phyloP scores from a whole-genome alignment of 1,140 invertebrate species.

The Mamestra configurata region DNA sequence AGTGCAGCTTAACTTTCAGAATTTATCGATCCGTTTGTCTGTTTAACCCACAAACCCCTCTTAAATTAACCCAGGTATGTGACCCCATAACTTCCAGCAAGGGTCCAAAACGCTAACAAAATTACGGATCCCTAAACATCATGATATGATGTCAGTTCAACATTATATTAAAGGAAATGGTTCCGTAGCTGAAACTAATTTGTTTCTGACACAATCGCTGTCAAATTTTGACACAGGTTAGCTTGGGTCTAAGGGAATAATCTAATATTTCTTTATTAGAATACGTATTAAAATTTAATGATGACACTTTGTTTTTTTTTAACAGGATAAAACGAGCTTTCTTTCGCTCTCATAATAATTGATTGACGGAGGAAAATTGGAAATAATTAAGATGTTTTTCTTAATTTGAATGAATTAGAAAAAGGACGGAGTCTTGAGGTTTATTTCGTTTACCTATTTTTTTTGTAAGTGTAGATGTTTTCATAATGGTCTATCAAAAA shows the following conservation, averaged over 20 bases:
- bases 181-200: conserved; percentile 37
- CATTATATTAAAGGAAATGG: conserved; percentile 40
- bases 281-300: neutral
- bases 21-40: neutral
- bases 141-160: conserved; percentile 21
- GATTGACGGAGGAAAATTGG: neutral
- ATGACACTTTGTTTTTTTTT: neutral
- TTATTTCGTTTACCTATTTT: too few relatives aligned
- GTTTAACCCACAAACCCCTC: neutral
- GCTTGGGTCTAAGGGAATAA: neutral
- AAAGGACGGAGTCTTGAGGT: too few relatives aligned
- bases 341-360: neutral
- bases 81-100: neutral
- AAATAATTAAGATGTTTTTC: neutral
- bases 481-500: too few relatives aligned
- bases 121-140: conserved; percentile 15
- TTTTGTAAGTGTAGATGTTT: too few relatives aligned
- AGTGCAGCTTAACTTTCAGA: neutral
- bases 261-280: conserved; percentile 1
- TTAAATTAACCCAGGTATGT: neutral
- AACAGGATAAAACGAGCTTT: neutral
- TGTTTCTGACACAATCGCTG: conserved; percentile 42
- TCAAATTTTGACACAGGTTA: conserved; percentile 58
- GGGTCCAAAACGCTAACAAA: conserved; percentile 12
- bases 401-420: too few relatives aligned